phyloP scores from a whole-genome alignment of 2,888 invertebrate genomes.

The Polyploca ridens region DNA sequence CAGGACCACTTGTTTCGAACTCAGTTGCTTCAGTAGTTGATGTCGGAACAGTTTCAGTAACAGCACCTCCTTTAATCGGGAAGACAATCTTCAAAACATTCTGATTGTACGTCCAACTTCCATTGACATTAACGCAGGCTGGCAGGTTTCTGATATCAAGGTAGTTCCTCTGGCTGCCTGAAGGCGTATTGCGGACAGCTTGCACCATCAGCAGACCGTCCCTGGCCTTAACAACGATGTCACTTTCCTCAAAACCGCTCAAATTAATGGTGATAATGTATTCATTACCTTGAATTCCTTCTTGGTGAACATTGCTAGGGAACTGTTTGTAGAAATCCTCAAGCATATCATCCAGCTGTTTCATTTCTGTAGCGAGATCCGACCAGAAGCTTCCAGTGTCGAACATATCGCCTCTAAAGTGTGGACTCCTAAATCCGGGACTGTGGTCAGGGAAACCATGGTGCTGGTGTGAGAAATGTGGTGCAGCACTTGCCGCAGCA shows the following conservation, averaged over 20 bases:
- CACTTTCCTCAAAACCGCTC: constrained; percentile 61
- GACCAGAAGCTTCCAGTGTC: constrained; percentile 65
- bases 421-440: constrained; percentile 23
- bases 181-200: constrained; percentile 49
- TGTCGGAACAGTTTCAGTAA: constrained; percentile 24
- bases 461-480: constrained; percentile 33
- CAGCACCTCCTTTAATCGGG: constrained; percentile 44
- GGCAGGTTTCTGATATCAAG: constrained; percentile 62
- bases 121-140: constrained; percentile 49
- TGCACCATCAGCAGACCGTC: constrained; percentile 68
- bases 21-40: constrained; percentile 29
- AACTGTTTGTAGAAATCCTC: constrained; percentile 52
- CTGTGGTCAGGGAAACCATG: constrained; percentile 24
- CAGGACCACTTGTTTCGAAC: constrained; percentile 13
- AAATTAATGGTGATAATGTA: constrained; percentile 62
- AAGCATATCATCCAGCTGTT: constrained; percentile 54
- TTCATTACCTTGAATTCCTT: constrained; percentile 53
- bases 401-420: constrained; percentile 51
- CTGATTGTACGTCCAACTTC: constrained; percentile 62
- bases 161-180: constrained; percentile 44
- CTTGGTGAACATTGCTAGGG: constrained; percentile 43
- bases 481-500: constrained; percentile 60
- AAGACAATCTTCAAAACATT: constrained; percentile 59
- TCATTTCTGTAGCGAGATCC: constrained; percentile 54
- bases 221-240: constrained; percentile 69